Conservation (phyloP, 2,797 vertebrate species). For the Pteronotus mesoamericanus region DNA sequence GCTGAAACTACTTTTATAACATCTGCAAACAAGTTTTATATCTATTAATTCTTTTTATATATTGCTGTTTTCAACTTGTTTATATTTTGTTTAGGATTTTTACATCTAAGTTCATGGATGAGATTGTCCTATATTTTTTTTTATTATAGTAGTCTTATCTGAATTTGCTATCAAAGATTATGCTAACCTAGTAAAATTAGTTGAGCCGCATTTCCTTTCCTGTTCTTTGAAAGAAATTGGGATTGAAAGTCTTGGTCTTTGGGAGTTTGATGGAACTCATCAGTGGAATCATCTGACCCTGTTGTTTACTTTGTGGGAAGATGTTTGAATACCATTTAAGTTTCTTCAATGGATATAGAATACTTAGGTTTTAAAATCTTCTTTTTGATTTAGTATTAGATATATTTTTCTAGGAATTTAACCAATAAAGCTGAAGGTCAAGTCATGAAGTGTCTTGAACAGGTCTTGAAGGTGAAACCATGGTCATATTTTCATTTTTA, state of each 20-base stretch:
- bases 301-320: background rate
- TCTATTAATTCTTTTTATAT: background rate
- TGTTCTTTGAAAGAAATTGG: background rate
- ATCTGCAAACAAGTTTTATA: background rate
- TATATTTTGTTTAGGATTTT: conserved; percentile 3
- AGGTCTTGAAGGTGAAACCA: background rate
- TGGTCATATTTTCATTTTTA: conserved; percentile 33
- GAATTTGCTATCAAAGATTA: background rate
- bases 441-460: background rate
- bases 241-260: conserved; percentile 40
- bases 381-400: background rate
- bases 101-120: background rate
- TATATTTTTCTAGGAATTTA: conserved; percentile 1
- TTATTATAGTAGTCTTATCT: background rate
- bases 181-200: background rate
- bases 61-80: background rate
- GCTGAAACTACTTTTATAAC: background rate
- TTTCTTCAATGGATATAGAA: background rate
- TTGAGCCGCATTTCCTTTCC: background rate
- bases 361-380: conserved; percentile 5
- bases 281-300: background rate
- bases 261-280: background rate
- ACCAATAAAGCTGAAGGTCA: background rate
- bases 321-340: background rate
- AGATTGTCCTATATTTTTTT: conserved; percentile 8